These are phyloP conservation scores for Calonectris borealis DNA, from an alignment of 2,113 vertebrate genomes.

Conservation along the genomic window DNA sequence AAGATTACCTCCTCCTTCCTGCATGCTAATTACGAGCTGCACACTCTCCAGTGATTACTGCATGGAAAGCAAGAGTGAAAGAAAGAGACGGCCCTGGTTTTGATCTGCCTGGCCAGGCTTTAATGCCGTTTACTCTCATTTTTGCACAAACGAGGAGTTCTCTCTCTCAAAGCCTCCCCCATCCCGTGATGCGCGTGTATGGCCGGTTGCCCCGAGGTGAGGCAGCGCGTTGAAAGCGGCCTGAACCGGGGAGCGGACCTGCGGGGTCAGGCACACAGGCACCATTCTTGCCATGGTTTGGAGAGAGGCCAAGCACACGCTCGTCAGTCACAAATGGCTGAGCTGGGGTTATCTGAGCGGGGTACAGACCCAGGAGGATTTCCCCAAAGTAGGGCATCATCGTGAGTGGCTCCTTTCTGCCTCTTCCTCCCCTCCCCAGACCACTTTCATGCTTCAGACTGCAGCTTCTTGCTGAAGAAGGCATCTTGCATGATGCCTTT, in stretches of 20 bases:
- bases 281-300: rapidly evolving
- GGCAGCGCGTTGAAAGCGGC: neutral
- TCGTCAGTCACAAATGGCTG: neutral
- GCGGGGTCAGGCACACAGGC: neutral
- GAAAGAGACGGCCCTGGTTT: neutral
- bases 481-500: neutral
- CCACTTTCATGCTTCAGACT: too few species aligned
- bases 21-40: neutral
- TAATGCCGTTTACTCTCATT: neutral
- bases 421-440: neutral
- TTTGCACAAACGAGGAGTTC: neutral
- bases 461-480: neutral
- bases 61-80: neutral
- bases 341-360: neutral
- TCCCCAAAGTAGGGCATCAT: neutral
- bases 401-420: neutral
- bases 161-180: neutral
- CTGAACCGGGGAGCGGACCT: neutral
- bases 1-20: neutral
- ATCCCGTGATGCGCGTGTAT: rapidly evolving
- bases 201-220: neutral
- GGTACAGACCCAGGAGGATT: neutral
- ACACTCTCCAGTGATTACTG: neutral
- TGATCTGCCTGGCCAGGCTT: neutral
- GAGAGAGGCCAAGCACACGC: neutral